These are phyloP conservation scores for Oasisia sp. DNA, from an alignment of 2,888 invertebrate species.

Conservation along the genomic window DNA sequence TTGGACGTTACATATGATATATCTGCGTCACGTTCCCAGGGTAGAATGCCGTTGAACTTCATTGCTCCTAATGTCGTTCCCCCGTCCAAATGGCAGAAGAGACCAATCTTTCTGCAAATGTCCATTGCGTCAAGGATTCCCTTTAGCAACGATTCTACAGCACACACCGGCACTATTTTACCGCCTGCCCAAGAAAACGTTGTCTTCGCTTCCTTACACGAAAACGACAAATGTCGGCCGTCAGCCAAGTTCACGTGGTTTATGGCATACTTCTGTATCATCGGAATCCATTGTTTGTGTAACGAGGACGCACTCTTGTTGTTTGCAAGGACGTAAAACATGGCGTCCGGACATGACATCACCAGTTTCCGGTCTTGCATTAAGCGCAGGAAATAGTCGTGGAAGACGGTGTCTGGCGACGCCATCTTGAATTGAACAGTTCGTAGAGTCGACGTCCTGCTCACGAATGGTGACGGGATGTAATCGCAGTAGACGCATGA, in stretches of 20 bases:
- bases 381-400: not conserved
- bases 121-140: too few species aligned
- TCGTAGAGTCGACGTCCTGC: not conserved
- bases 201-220: too few species aligned
- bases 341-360: not conserved
- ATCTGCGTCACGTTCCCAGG: too few species aligned
- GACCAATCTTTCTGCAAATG: too few species aligned
- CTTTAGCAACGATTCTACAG: too few species aligned
- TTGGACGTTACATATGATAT: too few species aligned
- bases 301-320: not conserved
- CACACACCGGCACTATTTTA: too few species aligned
- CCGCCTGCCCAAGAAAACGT: too few species aligned
- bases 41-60: too few species aligned
- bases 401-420: not conserved
- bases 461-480: not conserved
- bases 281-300: not conserved
- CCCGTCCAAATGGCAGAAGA: too few species aligned
- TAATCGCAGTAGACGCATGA: not conserved
- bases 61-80: too few species aligned
- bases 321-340: conserved; percentile 4
- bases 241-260: not conserved
- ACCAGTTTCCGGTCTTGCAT: not conserved
- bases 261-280: not conserved
- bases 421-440: not conserved
- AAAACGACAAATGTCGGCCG: too few species aligned